Base-by-base conservation (phyloP, 2,113 vertebrate species). In the Nematolebias whitei region DNA sequence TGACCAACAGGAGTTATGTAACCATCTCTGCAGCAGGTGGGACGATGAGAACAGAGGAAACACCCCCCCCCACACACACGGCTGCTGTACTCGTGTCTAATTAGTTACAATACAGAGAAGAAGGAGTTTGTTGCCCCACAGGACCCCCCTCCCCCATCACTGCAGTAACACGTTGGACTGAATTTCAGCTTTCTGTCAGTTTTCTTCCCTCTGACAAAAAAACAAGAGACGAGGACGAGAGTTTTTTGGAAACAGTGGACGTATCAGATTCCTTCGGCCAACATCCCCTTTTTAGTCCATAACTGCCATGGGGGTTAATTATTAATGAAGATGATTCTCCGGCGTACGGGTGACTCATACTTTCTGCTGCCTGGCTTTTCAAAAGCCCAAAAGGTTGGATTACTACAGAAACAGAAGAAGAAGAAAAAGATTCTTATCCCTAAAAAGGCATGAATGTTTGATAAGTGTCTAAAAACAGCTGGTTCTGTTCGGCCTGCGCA, bases 271-370 rank as follows among this genome's bases (percentile, higher is more conserved):
- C 64, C 47, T 52, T 52, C 55, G 44, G 48, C 63, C 51, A 48
- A 50, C 58, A 18, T 62, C 65, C 73, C 47, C 71, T 79, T 85
- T 86, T 82, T 82, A 83, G 82, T 85, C 78, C 79, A 75, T 80
- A 82, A 84, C 82, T 76, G 70, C 67, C 80, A 74, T 68, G 59
- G 67, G 63, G 81, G 75, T 90, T 83, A 67, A 87, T 86, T 80
- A 84, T 85, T 89, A 85, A 88, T 80, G 68, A 84, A 80, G 82
- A 87, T 77, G 73, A 87, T 85, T 88, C 87, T 85, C 85, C 53
- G 44, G 82, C 43, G 65, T 71, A 74, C 64, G 69, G 60, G 82
- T 89, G 84, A 90, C 67, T 90, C 88, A 90, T 87, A 67, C 68
- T 80, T 79, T 76, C 67, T 78, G 78, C 64, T 84, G 69, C 84